phyloP scores from a whole-genome alignment of 2,113 vertebrate genomes.

The Dendrocopos noguchii region DNA sequence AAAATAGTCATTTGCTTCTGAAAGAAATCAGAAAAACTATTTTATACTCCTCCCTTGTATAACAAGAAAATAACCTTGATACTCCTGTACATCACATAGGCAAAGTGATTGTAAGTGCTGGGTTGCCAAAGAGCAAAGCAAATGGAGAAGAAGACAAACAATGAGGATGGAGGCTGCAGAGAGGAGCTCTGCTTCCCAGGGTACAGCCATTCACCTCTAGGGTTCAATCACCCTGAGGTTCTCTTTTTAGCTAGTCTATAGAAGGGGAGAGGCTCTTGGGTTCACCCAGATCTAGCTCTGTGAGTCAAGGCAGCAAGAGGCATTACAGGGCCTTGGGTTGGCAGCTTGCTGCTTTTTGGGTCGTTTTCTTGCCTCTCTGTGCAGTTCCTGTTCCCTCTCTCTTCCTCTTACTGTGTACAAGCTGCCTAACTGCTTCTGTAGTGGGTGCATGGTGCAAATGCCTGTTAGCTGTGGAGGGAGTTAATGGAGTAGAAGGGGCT shows the following conservation, averaged over 20 bases:
- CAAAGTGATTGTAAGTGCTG: conserved; percentile 66
- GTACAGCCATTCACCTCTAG: neutral
- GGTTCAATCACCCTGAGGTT: neutral
- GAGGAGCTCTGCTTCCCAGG: neutral
- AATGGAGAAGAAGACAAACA: neutral
- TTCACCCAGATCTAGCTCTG: neutral
- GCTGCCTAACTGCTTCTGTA: neutral
- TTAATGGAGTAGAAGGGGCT: neutral
- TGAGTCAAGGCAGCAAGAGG: neutral
- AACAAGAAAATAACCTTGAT: conserved; percentile 90
- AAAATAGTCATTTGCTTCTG: conserved; percentile 91
- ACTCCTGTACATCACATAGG: conserved; percentile 69
- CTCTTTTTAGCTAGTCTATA: neutral
- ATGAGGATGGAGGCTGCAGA: neutral
- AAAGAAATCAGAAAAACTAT: conserved; percentile 96
- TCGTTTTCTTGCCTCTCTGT: neutral
- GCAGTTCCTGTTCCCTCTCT: neutral
- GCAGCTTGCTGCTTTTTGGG: neutral
- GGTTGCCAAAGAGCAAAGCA: conserved; percentile 46
- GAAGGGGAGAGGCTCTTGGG: neutral
- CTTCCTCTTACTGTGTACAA: neutral
- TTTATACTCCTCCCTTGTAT: conserved; percentile 94
- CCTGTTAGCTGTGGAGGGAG: neutral
- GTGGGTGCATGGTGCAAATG: neutral
- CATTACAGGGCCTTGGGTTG: neutral